phyloP scores from a whole-genome alignment of 2,888 invertebrate species.

The Lobophora halterata region DNA sequence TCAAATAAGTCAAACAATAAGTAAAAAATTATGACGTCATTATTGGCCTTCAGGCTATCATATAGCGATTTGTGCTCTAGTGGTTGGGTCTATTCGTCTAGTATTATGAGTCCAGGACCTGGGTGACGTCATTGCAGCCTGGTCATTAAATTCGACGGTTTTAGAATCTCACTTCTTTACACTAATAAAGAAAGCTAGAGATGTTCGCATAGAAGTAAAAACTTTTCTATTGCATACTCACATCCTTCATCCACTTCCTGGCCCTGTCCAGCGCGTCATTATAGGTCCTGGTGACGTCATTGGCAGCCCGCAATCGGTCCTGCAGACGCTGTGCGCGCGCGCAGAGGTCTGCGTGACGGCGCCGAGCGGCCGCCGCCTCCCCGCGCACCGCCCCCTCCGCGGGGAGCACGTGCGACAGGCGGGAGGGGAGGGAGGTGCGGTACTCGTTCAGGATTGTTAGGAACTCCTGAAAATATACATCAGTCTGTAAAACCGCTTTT shows the following conservation, averaged over 20 bases:
- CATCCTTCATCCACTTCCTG: conserved; percentile 88
- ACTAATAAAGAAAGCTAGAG: too few relatives aligned
- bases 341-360: conserved; percentile 90
- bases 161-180: too few relatives aligned
- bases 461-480: conserved; percentile 85
- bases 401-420: conserved; percentile 89
- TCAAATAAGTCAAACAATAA: too few relatives aligned
- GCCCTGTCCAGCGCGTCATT: conserved; percentile 92
- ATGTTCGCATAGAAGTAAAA: too few relatives aligned
- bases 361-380: conserved; percentile 88
- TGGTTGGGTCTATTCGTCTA: too few relatives aligned
- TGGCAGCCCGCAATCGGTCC: conserved; percentile 90
- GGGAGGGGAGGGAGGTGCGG: conserved; percentile 90
- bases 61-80: too few relatives aligned
- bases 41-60: too few relatives aligned
- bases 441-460: conserved; percentile 91
- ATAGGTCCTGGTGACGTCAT: conserved; percentile 80
- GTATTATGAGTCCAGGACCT: too few relatives aligned
- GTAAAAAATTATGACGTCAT: too few relatives aligned
- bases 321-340: conserved; percentile 91
- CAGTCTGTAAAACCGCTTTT: too few relatives aligned
- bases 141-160: too few relatives aligned
- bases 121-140: too few relatives aligned
- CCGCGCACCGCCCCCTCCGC: conserved; percentile 88
- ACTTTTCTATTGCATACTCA: conserved; percentile 49